A percentile compares a stretch with the other conserved stretches of the same genome.
phyloP scores from a whole-genome alignment of 2,888 invertebrate genomes.

The Tholera decimalis region DNA sequence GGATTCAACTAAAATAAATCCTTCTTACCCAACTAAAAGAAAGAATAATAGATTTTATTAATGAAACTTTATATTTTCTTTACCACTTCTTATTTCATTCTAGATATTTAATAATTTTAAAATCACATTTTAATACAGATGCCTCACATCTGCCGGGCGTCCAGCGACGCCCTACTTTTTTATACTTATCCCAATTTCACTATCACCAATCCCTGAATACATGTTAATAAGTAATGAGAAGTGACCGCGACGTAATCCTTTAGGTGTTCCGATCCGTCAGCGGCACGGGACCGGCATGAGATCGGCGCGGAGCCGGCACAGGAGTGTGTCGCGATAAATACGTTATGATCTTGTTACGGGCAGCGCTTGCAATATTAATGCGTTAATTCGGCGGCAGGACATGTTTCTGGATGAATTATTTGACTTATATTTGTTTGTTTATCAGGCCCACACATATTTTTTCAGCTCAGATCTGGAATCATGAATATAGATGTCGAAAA shows the following conservation, averaged over 20 bases:
- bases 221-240: constrained; percentile 48
- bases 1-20: constrained; percentile 4
- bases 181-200: constrained; percentile 30
- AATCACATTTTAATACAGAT: too few species aligned
- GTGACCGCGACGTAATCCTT: constrained; percentile 43
- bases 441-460: background rate
- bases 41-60: too few species aligned
- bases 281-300: constrained; percentile 18
- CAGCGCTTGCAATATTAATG: constrained; percentile 58
- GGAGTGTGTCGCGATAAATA: constrained; percentile 52
- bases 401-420: constrained; percentile 22
- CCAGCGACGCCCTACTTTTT: too few species aligned
- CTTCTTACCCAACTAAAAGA: constrained; percentile 5
- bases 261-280: constrained; percentile 33
- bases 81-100: too few species aligned
- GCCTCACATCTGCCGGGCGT: too few species aligned
- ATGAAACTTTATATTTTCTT: too few species aligned
- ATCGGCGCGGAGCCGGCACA: constrained; percentile 17
- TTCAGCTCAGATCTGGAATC: background rate
- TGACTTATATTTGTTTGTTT: constrained; percentile 17
- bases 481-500: background rate
- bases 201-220: constrained; percentile 26
- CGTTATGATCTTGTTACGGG: constrained; percentile 60
- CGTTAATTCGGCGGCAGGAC: constrained; percentile 31
- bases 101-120: too few species aligned